These are phyloP conservation scores for Myotis planiceps DNA, from an alignment of 2,797 vertebrate genomes.

Conservation along the genomic window DNA sequence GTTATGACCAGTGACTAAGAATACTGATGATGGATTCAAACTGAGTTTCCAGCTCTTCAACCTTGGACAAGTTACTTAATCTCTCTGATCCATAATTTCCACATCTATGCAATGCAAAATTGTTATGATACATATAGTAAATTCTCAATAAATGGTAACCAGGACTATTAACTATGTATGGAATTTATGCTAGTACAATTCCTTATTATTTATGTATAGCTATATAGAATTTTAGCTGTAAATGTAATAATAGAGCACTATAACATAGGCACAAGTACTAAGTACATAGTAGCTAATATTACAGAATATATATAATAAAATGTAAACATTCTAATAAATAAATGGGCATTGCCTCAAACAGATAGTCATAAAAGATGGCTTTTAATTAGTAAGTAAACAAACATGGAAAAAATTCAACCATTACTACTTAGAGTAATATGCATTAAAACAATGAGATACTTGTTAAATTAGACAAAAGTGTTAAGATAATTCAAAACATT, in stretches of 20 bases:
- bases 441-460: conserved; percentile 38
- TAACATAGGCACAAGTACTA: background rate
- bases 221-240: background rate
- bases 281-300: background rate
- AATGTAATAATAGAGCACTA: background rate
- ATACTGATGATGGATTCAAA: background rate
- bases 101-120: background rate
- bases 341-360: background rate
- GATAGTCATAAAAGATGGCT: background rate
- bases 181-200: background rate
- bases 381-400: conserved; percentile 46
- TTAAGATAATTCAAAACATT: conserved; percentile 16
- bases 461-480: conserved; percentile 37
- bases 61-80: background rate
- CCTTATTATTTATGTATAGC: background rate
- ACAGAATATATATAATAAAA: background rate
- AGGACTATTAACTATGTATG: background rate
- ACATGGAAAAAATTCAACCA: background rate
- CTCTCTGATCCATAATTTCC: conserved; percentile 13
- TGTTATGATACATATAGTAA: conserved; percentile 17
- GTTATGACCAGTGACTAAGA: background rate
- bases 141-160: conserved; percentile 36
- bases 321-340: conserved; percentile 29
- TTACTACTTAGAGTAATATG: conserved; percentile 29
- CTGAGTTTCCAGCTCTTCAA: background rate